Base-by-base conservation (phyloP, 2,797 vertebrate species). In the Florisuga fusca region DNA sequence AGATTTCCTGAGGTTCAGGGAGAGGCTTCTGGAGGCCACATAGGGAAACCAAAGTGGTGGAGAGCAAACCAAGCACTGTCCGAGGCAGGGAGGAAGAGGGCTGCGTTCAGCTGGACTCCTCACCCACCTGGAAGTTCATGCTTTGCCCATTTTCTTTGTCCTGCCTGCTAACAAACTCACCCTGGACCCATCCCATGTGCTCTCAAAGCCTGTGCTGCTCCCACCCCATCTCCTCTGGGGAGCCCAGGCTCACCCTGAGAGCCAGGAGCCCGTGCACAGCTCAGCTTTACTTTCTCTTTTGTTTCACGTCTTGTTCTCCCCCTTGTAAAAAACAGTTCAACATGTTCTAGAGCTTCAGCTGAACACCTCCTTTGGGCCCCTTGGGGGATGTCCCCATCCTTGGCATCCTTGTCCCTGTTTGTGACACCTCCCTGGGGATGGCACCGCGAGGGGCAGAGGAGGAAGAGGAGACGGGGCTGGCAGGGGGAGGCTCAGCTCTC, bases 231-330 rank as follows among this genome's bases (percentile, higher is more conserved):
- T 33, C 48, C 38, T 6, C 57, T 4, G 9, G 3, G 9, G 31
- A 55, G 15, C 43, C 16, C 63, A 16, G 18, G 2, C 55, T 7
- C 31, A 25, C 16, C 82, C 25, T 1, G 4, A 18, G 21, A 11
- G 15, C 0, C 18, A 19, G 25, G 34, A 13, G 68, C 33, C 13
- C 3, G 7, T 0, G 1, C 62, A 20, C 38, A 27, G 26, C 69
- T 15, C 31, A 3, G 51, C 34, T 36, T 36, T 11, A 11, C 12
- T n/a, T 21, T 33, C 38, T 38, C 38, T 20, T 36, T n/a, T 21
- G 31, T 45, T 54, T 10, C 18, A 10, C 14, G 1, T 2, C 8
- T 41, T 41, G 15, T 5, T 1, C 36, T 15, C 38, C 3, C 1
- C 41, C 53, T 64, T 12, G 11, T 18, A 12, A n/a, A 13, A 34